These are phyloP conservation scores for Indicator maculatus DNA, from an alignment of 2,113 vertebrate genomes.

Conservation along the genomic window DNA sequence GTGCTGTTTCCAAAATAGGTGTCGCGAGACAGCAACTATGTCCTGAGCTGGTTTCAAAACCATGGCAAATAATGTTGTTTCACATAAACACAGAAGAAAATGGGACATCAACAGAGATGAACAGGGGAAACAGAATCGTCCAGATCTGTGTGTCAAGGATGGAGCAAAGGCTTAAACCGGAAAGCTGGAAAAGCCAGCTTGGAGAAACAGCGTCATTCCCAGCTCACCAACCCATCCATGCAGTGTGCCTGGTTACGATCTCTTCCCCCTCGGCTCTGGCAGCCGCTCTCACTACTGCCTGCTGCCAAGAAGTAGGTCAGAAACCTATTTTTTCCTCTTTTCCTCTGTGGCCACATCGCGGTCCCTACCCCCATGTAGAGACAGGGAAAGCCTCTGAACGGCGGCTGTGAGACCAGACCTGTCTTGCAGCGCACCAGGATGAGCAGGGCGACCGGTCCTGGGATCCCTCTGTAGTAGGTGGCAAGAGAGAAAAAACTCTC, in stretches of 20 bases:
- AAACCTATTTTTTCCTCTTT: not conserved
- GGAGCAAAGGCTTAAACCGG: not conserved
- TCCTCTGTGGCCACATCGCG: rapidly evolving
- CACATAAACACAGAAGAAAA: conserved; percentile 57
- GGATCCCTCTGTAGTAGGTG: not conserved
- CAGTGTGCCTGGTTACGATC: not conserved
- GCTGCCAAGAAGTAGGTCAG: conserved; percentile 29
- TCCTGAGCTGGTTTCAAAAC: conserved; percentile 31
- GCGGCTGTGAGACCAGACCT: not conserved
- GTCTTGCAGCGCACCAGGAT: not conserved
- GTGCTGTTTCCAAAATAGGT: conserved; percentile 63
- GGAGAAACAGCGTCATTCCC: not conserved
- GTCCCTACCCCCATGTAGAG: rapidly evolving
- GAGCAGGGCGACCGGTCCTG: not conserved
- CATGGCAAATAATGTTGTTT: conserved; percentile 57
- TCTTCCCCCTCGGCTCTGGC: not conserved
- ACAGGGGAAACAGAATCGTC: rapidly evolving
- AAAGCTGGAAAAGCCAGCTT: not conserved
- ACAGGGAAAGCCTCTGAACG: rapidly evolving
- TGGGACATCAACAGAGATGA: conserved; percentile 28
- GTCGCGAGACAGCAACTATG: not conserved
- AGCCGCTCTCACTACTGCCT: not conserved
- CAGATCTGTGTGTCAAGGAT: not conserved
- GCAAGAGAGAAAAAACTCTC: not conserved
- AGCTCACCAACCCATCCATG: not conserved